Evolutionary conservation across 2,888 invertebrate genomes (phyloP).

Genomic region (Drosophila picticornis): DNA sequence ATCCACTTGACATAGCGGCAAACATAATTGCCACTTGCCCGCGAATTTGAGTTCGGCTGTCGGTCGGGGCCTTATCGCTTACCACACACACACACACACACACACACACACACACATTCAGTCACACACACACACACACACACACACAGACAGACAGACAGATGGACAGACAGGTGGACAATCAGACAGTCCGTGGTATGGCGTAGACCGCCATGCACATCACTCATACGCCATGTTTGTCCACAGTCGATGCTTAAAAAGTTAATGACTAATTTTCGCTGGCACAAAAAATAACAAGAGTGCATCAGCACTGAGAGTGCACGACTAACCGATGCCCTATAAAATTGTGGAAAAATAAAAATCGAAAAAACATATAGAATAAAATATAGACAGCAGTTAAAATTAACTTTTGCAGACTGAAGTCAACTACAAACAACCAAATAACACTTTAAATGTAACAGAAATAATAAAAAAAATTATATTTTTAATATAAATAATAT

Average conservation of each 20-base stretch:
- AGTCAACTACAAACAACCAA: not conserved
- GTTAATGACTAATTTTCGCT: slow-evolving; percentile 79
- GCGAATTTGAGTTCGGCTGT: slow-evolving; percentile 67
- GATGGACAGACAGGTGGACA: slow-evolving; percentile 7
- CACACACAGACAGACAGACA: not conserved
- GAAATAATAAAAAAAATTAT: not conserved
- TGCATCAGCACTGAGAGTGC: not conserved
- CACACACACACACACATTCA: slow-evolving; percentile 38
- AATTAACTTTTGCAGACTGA: not conserved
- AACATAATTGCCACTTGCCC: slow-evolving; percentile 77
- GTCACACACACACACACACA: not conserved
- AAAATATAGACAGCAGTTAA: not conserved
- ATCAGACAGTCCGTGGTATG: not conserved
- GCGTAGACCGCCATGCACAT: slow-evolving; percentile 62
- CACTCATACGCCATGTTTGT: slow-evolving; percentile 80
- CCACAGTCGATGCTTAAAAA: slow-evolving; percentile 77
- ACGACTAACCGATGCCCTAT: slow-evolving; percentile 4
- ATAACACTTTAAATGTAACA: not conserved
- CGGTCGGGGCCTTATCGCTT: slow-evolving; percentile 60
- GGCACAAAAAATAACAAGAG: slow-evolving; percentile 48
- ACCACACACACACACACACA: slow-evolving; percentile 27
- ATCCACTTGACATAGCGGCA: slow-evolving; percentile 63
- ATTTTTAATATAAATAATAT: not conserved
- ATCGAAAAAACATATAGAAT: not conserved
- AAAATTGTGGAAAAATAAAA: not conserved